Evolutionary conservation across 1,140 invertebrate species (phyloP), one percentile per base, ranked within the genome.

Genomic region (Plodia interpunctella): DNA sequence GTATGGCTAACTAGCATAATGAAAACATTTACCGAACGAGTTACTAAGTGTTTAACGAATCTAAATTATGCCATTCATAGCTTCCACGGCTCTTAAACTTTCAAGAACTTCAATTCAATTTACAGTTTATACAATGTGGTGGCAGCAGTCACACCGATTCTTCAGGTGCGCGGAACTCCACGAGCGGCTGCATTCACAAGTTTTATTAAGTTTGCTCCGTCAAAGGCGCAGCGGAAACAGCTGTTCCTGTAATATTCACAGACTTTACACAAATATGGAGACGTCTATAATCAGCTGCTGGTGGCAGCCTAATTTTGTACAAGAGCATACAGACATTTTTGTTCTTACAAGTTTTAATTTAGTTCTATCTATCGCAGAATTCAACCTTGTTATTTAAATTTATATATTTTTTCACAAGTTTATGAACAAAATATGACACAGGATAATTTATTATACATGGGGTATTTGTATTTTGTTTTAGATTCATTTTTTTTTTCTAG

Each of bases 151-250:
- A 44, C 38, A 44, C 38, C 38, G 15, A 35, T 44, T 44, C 38
- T 44, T 44, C 38, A 44, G 38, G 38, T 44, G 38, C n/a, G 38
- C 38, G 6, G 15, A 44, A 44, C 38, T 44, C 54, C 28, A n/a
- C 35, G 35, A 56, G 59, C 55, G 62, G 57, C 59, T 63, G 62
- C 62, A 63, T 56, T 63, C 57, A 59, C 17, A 59, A 63, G 57
- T 63, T 63, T 55, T 63, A 63, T 59, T 59, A 63, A 63, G 57
- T 63, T 63, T 56, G 30, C 53, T 15, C 38, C 5, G 30, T 55
- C 61, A 55, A 58, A 51, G 44, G 19, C 28, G 32, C 38, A 44
- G 17, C 13, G 38, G 38, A 15, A 63, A 63, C 60, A 62, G 60
- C 49, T 62, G 55, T 49, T 11, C 59, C 17, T 44, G 38, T 44